Conservation (phyloP, 1,140 invertebrate genomes). For the Physella acuta region DNA sequence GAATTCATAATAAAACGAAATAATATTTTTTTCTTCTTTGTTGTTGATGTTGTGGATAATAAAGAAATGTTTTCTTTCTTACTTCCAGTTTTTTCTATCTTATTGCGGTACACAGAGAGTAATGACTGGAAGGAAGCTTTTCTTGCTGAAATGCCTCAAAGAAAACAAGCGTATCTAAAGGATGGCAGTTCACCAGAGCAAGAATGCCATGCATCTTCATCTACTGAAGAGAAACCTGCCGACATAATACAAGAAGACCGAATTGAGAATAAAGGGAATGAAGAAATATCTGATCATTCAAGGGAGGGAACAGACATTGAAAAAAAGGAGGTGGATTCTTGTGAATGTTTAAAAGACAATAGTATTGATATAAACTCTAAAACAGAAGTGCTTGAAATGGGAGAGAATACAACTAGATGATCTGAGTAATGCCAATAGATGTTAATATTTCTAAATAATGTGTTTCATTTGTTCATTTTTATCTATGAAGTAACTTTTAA, state of each 20-base stretch:
- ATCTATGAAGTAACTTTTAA: no score
- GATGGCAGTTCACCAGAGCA: not conserved
- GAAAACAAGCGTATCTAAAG: constrained; percentile 54
- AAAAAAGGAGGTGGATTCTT: not conserved
- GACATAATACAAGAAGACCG: no score
- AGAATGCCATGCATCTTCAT: no score
- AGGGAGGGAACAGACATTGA: not conserved
- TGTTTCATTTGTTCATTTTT: not conserved
- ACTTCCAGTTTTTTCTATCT: constrained; percentile 87
- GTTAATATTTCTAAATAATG: not conserved
- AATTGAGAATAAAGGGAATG: no score
- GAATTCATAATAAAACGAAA: not conserved
- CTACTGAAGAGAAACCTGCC: no score
- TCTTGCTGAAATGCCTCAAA: constrained; percentile 69
- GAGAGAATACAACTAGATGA: no score
- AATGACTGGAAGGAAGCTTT: constrained; percentile 84
- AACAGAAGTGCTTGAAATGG: no score
- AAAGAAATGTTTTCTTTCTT: constrained; percentile 30
- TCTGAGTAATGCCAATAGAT: not conserved
- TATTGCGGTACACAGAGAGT: constrained; percentile 76
- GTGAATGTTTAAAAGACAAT: no score
- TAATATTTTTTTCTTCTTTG: not conserved
- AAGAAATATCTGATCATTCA: no score
- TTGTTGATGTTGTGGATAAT: no score
- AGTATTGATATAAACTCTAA: not conserved